Base-by-base conservation (phyloP, 2,888 invertebrate genomes). In the Apamea monoglypha region DNA sequence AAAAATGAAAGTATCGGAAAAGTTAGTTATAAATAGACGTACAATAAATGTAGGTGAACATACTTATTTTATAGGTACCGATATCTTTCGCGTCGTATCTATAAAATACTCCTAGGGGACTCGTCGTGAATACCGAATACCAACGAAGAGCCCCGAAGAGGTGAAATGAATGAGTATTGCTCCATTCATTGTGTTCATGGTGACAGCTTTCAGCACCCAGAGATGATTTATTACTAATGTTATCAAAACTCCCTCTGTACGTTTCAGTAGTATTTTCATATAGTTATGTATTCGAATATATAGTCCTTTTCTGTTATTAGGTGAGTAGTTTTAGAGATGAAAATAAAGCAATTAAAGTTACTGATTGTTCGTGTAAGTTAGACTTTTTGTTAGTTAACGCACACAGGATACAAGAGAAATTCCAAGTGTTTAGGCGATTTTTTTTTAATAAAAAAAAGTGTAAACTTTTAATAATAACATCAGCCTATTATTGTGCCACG, bases 171-270 rank as follows among this genome's bases (percentile, higher is more conserved):
- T 74, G 74, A 72, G 59, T 56, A 76, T 78, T 53, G 61, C 71
- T 63, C 56, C 73, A 63, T 84, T 77, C 64, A 72, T 68, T 72
- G 78, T 59, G 29, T 53, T 64, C 18, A 53, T 66, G 80, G 69
- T 67, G 84, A 73, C 75, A 76, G 75, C 63, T 63, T 53, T 75
- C 69, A 44, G 47, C 44, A 70, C 36, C 64, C 68, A 14, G 50
- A 25, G 59, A 83, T 84, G 84, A 86, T 84, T 86, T 86, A 84
- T 84, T 75, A 63, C 78, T 2, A 68, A 66, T 74, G 71, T 32
- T 78, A 74, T 66, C 67, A 81, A 68, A 25, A 36, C 59, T 68
- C 32, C 10, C 50, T 50, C 16, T 18, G 59, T 16, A 68, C 4
- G 36, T 53, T 81, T 50, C 36, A 25, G 40, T 70, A 18, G 59